Base-by-base conservation (phyloP, 2,888 invertebrate genomes). In the Cyclophora albipunctata region DNA sequence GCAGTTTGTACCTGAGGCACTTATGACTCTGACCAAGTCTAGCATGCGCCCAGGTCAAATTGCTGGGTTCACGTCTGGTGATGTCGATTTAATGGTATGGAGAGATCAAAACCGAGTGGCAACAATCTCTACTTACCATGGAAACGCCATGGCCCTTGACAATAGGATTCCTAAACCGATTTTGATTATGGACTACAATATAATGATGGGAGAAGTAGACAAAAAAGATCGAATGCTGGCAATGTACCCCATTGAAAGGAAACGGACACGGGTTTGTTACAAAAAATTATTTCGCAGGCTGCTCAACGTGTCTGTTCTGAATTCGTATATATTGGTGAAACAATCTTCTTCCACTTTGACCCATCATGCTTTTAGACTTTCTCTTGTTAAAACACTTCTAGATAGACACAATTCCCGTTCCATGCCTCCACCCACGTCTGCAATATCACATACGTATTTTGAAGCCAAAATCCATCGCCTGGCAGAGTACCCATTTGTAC, bases 1-100 rank as follows among this genome's bases (percentile, higher is more conserved):
- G 4, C 7, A 41, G 7, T 41, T 41, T 7, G 7, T 41, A n/a
- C 41, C 41, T 20, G 5, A 7, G 2, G 47, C 35, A 5, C 3
- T 57, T 3, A n/a, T 42, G 0, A 48, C 40, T 43, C 5, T 58
- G 4, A 45, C 35, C 1, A 54, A 56, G 7, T 2, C 3, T 3
- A 40, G 46, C 3, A 48, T 55, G 55, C 5, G 37, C 0, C 20
- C 20, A 20, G 20, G 20, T 20, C 20, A 20, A 20, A 20, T 20
- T 20, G 20, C 20, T 20, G 20, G 58, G n/a, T 34, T 34, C 6
- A 58, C 57, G 5, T 54, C 54, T 0, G 60, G 58, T 3, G 58
- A 63, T 42, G 57, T 60, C 5, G 59, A 60, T 55, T 20, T 59
- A 45, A 55, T 63, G 52, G 60, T 60, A 34, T 63, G 61, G 60